phyloP scores from a whole-genome alignment of 1,140 invertebrate species.

The Carposina sasakii region DNA sequence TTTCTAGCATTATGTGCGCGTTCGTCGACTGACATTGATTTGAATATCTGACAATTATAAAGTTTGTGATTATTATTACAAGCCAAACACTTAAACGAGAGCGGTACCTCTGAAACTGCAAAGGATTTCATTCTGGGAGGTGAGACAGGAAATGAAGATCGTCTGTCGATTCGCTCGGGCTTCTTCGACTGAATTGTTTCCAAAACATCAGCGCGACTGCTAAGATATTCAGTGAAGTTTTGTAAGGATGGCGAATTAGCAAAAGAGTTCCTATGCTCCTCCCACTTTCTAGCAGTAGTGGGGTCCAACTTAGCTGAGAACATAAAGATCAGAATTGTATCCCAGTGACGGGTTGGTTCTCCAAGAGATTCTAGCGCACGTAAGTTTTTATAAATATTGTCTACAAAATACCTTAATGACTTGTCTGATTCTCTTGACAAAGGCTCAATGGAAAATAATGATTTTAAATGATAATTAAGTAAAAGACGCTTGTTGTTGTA shows the following conservation, averaged over 20 bases:
- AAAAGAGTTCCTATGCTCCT: constrained; percentile 1
- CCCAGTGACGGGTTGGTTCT: constrained; percentile 3
- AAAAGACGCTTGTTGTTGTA: constrained; percentile 5
- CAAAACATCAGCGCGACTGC: background rate
- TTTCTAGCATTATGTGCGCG: constrained; percentile 6
- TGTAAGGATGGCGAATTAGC: background rate
- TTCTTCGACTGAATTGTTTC: constrained; percentile 5
- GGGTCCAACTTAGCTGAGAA: constrained; percentile 3
- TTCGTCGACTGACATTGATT: background rate
- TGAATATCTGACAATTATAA: constrained; percentile 8
- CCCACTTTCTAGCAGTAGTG: constrained; percentile 1
- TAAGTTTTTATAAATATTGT: constrained; percentile 5
- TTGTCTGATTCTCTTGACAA: background rate
- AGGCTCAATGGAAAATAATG: constrained; percentile 1
- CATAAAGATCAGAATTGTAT: constrained; percentile 2
- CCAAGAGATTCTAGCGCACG: background rate
- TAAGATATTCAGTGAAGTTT: background rate
- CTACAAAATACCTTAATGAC: constrained; percentile 1
- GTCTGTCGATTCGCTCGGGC: background rate
- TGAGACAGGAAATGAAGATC: background rate
- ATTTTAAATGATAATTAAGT: constrained; percentile 5
- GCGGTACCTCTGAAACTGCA: no score
- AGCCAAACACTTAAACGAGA: background rate
- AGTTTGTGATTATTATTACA: constrained; percentile 1
- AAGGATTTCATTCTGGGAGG: background rate